Conservation (phyloP, 1,140 invertebrate species). For the Drosophila paulistorum region DNA sequence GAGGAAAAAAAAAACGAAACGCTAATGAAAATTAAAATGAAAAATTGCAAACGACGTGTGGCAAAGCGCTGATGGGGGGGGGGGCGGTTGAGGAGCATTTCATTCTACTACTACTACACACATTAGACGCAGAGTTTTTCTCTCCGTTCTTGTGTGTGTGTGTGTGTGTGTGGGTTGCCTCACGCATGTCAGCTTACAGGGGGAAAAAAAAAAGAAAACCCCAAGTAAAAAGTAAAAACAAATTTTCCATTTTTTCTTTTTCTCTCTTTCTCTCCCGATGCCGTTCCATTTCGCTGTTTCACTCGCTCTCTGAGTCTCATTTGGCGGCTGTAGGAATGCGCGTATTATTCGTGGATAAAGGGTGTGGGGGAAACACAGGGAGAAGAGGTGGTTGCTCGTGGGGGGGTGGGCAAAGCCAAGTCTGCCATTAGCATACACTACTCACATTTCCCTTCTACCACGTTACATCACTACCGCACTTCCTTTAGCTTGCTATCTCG, state of each 20-base stretch:
- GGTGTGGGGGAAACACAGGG: not conserved
- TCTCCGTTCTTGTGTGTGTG: not conserved
- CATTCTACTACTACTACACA: slow-evolving; percentile 44
- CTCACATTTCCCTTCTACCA: slow-evolving; percentile 55
- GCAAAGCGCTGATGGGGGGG: slow-evolving; percentile 26
- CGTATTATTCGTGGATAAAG: slow-evolving; percentile 21
- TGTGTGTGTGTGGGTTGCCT: slow-evolving; percentile 27
- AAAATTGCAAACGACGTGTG: slow-evolving; percentile 82
- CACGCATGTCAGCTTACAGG: slow-evolving; percentile 38
- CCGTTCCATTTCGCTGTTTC: not conserved
- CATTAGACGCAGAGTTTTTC: slow-evolving; percentile 60
- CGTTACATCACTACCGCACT: not conserved
- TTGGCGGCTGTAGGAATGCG: slow-evolving; percentile 14
- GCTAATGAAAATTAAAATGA: slow-evolving; percentile 83
- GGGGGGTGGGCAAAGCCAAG: slow-evolving; percentile 25
- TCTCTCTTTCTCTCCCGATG: too few species aligned
- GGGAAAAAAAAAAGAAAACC: slow-evolving; percentile 23
- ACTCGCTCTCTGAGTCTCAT: slow-evolving; percentile 9
- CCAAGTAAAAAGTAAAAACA: slow-evolving; percentile 52
- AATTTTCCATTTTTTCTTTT: slow-evolving; percentile 66
- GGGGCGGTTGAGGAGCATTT: slow-evolving; percentile 2
- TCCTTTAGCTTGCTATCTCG: slow-evolving; percentile 7
- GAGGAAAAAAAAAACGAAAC: slow-evolving; percentile 71
- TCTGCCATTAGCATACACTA: slow-evolving; percentile 80
- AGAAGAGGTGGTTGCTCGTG: not conserved